These are phyloP conservation scores for Athene noctua DNA, from an alignment of 2,113 vertebrate genomes.

Conservation along the genomic window DNA sequence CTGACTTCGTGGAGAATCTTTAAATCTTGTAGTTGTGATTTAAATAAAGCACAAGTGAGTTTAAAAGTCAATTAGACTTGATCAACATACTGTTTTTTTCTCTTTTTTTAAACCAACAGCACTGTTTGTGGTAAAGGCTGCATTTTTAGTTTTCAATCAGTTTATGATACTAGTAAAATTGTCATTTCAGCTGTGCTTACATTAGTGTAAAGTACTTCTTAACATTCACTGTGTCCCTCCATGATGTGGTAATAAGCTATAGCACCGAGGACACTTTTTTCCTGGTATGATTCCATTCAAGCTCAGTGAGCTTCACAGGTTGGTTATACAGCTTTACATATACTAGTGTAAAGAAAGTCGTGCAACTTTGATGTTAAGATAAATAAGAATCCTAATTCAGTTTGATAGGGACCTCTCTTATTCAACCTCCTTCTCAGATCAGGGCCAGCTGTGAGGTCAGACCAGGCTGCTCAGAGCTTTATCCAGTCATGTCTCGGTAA, in stretches of 20 bases:
- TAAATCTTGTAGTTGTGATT: neutral
- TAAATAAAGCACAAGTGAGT: neutral
- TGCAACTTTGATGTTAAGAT: neutral
- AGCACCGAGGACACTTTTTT: neutral
- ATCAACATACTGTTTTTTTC: neutral
- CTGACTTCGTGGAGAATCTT: neutral
- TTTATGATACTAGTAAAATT: neutral
- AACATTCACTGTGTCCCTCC: neutral
- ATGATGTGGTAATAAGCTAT: neutral
- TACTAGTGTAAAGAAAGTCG: neutral
- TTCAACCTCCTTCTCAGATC: neutral
- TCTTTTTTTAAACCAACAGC: neutral
- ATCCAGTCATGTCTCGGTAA: rapidly evolving
- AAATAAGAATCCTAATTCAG: neutral
- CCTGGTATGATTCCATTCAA: neutral
- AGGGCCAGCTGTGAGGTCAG: neutral
- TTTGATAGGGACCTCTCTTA: neutral
- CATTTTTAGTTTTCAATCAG: neutral
- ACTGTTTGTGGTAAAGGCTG: neutral
- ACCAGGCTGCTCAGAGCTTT: neutral
- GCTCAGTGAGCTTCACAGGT: neutral
- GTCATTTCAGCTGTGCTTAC: neutral
- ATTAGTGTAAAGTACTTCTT: neutral
- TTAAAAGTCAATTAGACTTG: neutral
- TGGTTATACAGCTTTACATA: neutral